Conservation (phyloP, 2,888 invertebrate species). For the Microdon myrmicae region DNA sequence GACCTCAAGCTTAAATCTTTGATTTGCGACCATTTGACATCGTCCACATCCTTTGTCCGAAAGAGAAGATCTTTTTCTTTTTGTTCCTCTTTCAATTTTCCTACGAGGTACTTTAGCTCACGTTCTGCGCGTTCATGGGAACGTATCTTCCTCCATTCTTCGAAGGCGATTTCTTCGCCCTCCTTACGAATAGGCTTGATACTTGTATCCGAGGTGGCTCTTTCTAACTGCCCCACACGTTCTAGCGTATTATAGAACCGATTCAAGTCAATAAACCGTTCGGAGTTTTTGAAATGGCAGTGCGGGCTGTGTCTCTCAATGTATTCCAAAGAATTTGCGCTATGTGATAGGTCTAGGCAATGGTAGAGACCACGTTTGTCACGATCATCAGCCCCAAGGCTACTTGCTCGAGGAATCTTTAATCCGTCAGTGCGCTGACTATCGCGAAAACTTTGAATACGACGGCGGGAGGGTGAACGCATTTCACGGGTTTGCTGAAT, state of each 20-base stretch:
- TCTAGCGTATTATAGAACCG: constrained; percentile 87
- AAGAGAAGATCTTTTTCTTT: constrained; percentile 86
- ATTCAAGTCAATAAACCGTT: constrained; percentile 84
- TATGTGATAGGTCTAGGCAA: constrained; percentile 62
- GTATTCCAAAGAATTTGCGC: constrained; percentile 68
- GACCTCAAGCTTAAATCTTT: constrained; percentile 80
- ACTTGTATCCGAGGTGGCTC: constrained; percentile 76
- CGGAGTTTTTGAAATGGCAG: constrained; percentile 72
- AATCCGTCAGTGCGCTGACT: constrained; percentile 58
- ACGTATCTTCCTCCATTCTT: constrained; percentile 85
- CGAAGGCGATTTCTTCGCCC: constrained; percentile 86
- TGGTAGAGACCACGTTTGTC: constrained; percentile 59
- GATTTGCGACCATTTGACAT: constrained; percentile 80
- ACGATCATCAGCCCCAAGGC: constrained; percentile 72
- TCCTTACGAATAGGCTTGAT: constrained; percentile 78
- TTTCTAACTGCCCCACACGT: constrained; percentile 83
- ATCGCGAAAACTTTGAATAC: constrained; percentile 69
- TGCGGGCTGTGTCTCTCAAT: constrained; percentile 63
- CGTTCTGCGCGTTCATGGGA: constrained; percentile 83
- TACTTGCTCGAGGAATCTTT: constrained; percentile 72
- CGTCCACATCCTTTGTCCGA: constrained; percentile 78
- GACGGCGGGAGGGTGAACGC: constrained; percentile 75
- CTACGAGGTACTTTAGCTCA: constrained; percentile 81
- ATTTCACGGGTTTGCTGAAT: constrained; percentile 67
- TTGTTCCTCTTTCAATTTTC: constrained; percentile 81